Base-by-base conservation (phyloP, 2,797 vertebrate species). In the Rhadinocentrus ornatus region DNA sequence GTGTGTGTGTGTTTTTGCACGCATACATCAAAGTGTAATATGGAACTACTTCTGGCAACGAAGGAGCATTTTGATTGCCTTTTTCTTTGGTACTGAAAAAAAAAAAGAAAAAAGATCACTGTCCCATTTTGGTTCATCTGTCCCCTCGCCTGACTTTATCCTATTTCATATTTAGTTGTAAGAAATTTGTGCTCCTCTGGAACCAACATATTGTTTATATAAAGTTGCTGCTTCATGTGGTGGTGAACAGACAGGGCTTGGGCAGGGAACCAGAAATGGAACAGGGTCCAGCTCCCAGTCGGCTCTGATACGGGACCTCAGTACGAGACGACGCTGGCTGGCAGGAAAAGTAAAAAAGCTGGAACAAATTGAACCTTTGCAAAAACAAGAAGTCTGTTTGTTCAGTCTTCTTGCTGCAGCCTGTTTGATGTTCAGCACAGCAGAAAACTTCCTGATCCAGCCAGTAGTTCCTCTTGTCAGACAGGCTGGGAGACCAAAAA, bases 41-140 rank as follows among this genome's bases (percentile, higher is more conserved):
- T 86, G 92, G 89, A 88, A 92, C 89, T 91, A 91, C 89, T 91
- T 88, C 73, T 75, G 86, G 86, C 84, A 87, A 84, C 82, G 85
- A 79, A 89, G 82, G 85, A 90, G 86, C 84, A 75, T 91, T 92
- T 89, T 71, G 80, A 83, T 90, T 92, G 92, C 91, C 86, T 76
- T 76, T 89, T 78, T 72, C 87, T 90, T 93, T 90, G 91, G 91
- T 93, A 93, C 92, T 91, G 89, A 73, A 66, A 55, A 85, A 57
- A 78, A 81, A 60, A 58, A 76, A 71, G 78, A 22, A 75, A 91
- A 66, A 75, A 80, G 80, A 86, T 82, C 79, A 84, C 84, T 80
- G 85, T 87, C 90, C 83, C 83, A 89, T 88, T 88, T 83, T 69
- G 86, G 86, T 82, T 85, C 75, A 53, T 74, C 80, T 80, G 78